Base-by-base conservation (phyloP, 1,140 invertebrate genomes). In the Spodoptera litura region DNA sequence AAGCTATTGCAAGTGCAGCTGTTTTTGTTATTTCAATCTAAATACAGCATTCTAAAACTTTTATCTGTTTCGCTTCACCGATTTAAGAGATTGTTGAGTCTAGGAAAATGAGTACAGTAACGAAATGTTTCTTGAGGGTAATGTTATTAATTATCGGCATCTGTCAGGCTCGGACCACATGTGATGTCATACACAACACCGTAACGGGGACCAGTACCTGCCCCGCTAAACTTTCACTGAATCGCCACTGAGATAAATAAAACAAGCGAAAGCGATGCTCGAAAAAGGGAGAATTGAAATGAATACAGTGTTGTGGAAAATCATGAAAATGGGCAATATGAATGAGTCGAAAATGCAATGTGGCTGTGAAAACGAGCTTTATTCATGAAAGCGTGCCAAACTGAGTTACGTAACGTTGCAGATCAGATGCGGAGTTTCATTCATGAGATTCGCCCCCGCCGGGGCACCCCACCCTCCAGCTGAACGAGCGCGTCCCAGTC, bases 361-460 rank as follows among this genome's bases (percentile, higher is more conserved):
- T 59, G 56, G 31, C 53, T 61, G 71, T 49, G 71, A 20, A 64
- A 64, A 62, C 27, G 58, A 44, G 51, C 31, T 55, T 62, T 76
- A 76, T 71, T 62, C 72, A 83, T 80, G 80, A 83, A 83, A 85
- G 82, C 81, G 80, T 87, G 86, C 86, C 86, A 87, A 85, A 79
- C 70, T 61, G 73, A 58, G 74, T 91, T 91, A 90, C 82, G 84
- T 89, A 91, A 91, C 81, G 66, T 70, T 91, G 89, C 89, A 89
- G 89, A 87, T 89, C 85, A 79, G 88, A 87, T 89, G 89, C 88
- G 87, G 88, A 72, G 81, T 52, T 68, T 72, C 81, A 81, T 87
- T 85, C 78, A 85, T 82, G 68, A 84, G 52, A 38, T 35, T 15
- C 62, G 15, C 58, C 58, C 56, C 31, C 53, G 58, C 72, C 38